Base-by-base conservation (phyloP, 1,140 invertebrate genomes). In the Neodiprion virginianus region DNA sequence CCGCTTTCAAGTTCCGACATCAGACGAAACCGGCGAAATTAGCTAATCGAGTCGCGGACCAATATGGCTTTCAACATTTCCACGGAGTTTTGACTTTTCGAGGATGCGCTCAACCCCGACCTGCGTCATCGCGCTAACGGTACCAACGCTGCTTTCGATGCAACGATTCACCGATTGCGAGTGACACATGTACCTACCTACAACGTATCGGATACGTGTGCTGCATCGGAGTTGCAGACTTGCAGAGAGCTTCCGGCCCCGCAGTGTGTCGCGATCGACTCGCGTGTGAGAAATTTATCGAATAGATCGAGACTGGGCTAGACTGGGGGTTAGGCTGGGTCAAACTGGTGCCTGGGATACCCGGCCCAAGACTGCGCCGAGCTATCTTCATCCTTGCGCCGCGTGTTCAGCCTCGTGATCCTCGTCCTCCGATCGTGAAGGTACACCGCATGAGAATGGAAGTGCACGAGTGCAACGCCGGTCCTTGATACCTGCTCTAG, bases 241-340 rank as follows among this genome's bases (percentile, higher is more conserved):
- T 40, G 28, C 28, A 40, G 28, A 40, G 28, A 40, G 28, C 28
- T 40, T 40, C 28, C 28, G 11, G 53, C 53, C 11, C 53, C 53
- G 53, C 7, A 61, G 53, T 61, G 28, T 40, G 53, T 61, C 53
- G n/a, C 53, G 53, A 11, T 61, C 11, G 2, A 7, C 53, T 61
- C 11, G 53, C 53, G 53, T 61, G 53, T 61, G 53, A 61, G 53
- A 61, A 61, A 61, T 61, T 61, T 61, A 61, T 61, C 53, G 11
- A 61, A 61, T 61, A 61, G 53, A 61, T 61, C 53, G 53, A 3
- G 53, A n/a, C 53, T 61, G 53, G 53, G 53, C 53, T 61, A 61
- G 53, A 4, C 53, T 61, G 53, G 53, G 8, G 53, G 53, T 61
- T 61, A n/a, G 11, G 53, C 53, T n/a, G 53, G 53, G 53, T 61